phyloP scores from a whole-genome alignment of 37 sponge, comb jelly and placozoan species.

The Tethya wilhelma region DNA sequence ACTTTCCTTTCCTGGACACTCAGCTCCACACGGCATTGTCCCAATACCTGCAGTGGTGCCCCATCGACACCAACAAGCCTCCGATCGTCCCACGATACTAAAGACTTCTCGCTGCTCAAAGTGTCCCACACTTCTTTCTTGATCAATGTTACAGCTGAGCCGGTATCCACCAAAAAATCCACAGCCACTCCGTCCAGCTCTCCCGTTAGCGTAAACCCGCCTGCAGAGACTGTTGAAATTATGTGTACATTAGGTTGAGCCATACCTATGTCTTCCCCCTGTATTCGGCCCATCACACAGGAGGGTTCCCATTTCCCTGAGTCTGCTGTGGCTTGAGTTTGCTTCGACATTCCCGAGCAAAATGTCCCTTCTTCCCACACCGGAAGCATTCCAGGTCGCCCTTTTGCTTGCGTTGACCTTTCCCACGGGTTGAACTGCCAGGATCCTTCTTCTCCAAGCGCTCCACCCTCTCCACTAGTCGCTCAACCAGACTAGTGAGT shows the following conservation, averaged over 20 bases:
- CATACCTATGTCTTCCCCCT: slow-evolving; percentile 14
- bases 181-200: slow-evolving; percentile 16
- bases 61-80: slow-evolving; percentile 45
- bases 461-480: slow-evolving; percentile 23
- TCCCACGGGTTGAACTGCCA: no score
- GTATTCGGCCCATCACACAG: slow-evolving; percentile 20
- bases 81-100: slow-evolving; percentile 25
- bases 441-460: no score
- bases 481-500: background rate
- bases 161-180: slow-evolving; percentile 45
- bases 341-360: no score
- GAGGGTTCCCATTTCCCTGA: slow-evolving; percentile 49
- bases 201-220: background rate
- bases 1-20: background rate
- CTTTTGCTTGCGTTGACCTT: no score
- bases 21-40: background rate
- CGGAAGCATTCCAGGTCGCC: slow-evolving; percentile 10
- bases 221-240: slow-evolving; percentile 2
- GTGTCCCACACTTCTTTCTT: slow-evolving; percentile 18
- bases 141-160: slow-evolving; percentile 56
- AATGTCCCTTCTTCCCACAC: slow-evolving; percentile 44
- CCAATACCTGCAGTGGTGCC: background rate
- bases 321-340: background rate
- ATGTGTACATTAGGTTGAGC: background rate
- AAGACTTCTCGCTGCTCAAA: background rate